Evolutionary conservation across 2,113 vertebrate species (phyloP), one percentile per base, ranked within the genome.

Genomic region (Thalassarche chlororhynchos): DNA sequence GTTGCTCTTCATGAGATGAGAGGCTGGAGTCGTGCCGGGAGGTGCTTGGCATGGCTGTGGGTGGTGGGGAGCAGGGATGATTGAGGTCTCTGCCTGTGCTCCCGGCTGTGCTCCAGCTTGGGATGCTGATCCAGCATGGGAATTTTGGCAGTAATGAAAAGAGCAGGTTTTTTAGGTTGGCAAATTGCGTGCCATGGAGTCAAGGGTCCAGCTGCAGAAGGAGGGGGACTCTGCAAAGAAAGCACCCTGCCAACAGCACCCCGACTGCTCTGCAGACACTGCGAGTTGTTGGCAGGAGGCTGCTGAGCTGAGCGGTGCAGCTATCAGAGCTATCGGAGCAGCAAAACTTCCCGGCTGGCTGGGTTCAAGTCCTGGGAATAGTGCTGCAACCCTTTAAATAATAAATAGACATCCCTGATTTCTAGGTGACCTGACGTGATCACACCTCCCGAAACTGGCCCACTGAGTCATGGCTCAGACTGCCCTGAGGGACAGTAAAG

Each of bases 61-160:
- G 12, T 7, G 6, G 8, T 3, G 9, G 13, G 6, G 4, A 65
- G 4, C 24, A 46, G 29, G 14, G 8, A 3, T 10, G 7, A 47
- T 1, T 2, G 44, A 31, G 65, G 34, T 25, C 16, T 60, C 69
- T 61, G 42, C 38, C 66, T 57, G 36, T 65, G 32, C 10, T 90
- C 28, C 12, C 3, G 0, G 17, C 19, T 25, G 6, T 40, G 18
- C 4, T 72, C 17, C 31, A 36, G 24, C 72, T 75, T 0, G 0
- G 38, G 78, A 40, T 68, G 72, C 55, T 84, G 68, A 46, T 57
- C n/a, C 74, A 71, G 55, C 11, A 9, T 1, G 21, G 68, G 38
- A 86, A 69, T 76, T 81, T 69, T 29, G 38, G 31, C 64, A 78
- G 34, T 34, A 57, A 62, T 15, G 10, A 49, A 52, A 78, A 29